Conservation (phyloP, 2,888 invertebrate species). For the Mythimna albipuncta region DNA sequence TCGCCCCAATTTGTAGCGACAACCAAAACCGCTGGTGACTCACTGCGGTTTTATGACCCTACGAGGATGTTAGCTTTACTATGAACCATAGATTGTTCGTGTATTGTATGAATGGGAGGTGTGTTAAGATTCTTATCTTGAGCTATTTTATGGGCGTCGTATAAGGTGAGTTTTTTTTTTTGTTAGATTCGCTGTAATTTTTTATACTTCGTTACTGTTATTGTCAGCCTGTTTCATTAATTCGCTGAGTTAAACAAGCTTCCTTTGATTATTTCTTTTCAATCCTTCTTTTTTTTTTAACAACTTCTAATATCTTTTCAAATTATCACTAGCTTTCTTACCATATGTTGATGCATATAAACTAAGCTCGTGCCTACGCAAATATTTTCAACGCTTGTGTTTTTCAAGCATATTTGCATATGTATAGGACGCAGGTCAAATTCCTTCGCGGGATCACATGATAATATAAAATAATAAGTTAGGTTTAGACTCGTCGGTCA, state of each 20-base stretch:
- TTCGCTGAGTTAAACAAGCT: not conserved
- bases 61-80: slow-evolving; percentile 39
- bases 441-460: slow-evolving; percentile 42
- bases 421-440: slow-evolving; percentile 42
- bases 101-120: slow-evolving; percentile 41
- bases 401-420: slow-evolving; percentile 49
- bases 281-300: not conserved
- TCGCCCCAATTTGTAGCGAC: slow-evolving; percentile 80
- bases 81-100: slow-evolving; percentile 29
- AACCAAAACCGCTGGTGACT: slow-evolving; percentile 63
- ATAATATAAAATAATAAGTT: slow-evolving; percentile 49
- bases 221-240: not conserved
- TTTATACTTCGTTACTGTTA: not conserved
- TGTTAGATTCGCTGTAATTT: slow-evolving; percentile 1
- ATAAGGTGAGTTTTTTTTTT: slow-evolving; percentile 10
- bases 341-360: slow-evolving; percentile 3
- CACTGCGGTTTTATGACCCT: slow-evolving; percentile 63
- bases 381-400: slow-evolving; percentile 30
- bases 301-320: not conserved
- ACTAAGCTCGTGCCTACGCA: slow-evolving; percentile 18
- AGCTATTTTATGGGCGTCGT: slow-evolving; percentile 20
- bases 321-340: not conserved
- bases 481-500: slow-evolving; percentile 36
- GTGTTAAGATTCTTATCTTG: slow-evolving; percentile 39
- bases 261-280: not conserved